phyloP scores from a whole-genome alignment of 2,888 invertebrate genomes.

The Melanargia galathea region DNA sequence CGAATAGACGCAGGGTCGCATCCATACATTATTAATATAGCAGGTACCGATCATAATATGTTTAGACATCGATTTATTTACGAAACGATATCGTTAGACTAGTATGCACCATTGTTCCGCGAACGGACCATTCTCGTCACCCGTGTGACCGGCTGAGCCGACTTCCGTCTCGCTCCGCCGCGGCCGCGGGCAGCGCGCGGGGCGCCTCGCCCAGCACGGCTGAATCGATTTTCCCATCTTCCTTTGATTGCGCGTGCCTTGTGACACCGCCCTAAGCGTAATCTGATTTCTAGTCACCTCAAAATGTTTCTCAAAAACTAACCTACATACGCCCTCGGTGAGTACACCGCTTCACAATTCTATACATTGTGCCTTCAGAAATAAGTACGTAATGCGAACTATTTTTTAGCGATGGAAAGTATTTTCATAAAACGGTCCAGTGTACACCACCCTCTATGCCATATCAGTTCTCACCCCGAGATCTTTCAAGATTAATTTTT shows the following conservation, averaged over 20 bases:
- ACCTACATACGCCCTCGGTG: conserved; percentile 58
- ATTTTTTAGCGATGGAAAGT: conserved; percentile 15
- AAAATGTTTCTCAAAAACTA: conserved; percentile 72
- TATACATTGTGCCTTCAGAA: conserved; percentile 27
- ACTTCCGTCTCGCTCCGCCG: conserved; percentile 39
- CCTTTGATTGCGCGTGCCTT: conserved; percentile 51
- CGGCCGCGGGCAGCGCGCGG: conserved; percentile 34
- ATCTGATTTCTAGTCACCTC: conserved; percentile 56
- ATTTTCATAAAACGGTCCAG: conserved; percentile 25
- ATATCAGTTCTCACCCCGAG: conserved; percentile 44
- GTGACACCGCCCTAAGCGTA: conserved; percentile 55
- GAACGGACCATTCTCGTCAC: conserved; percentile 52
- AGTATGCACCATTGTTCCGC: conserved; percentile 77
- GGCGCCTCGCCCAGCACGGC: conserved; percentile 50
- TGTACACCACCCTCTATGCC: conserved; percentile 40
- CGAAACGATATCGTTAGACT: conserved; percentile 68
- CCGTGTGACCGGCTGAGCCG: conserved; percentile 41
- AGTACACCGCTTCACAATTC: conserved; percentile 37
- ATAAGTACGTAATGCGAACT: conserved; percentile 28
- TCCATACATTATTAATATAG: conserved; percentile 78
- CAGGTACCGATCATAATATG: conserved; percentile 80
- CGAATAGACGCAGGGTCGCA: conserved; percentile 81
- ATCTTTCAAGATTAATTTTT: conserved; percentile 62
- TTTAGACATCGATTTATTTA: conserved; percentile 65
- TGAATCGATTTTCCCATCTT: conserved; percentile 63